A percentile compares a stretch with the other conserved stretches of the same genome.
These are phyloP conservation scores for Agrypnus murinus DNA, from an alignment of 2,888 invertebrate genomes.

Conservation along the genomic window DNA sequence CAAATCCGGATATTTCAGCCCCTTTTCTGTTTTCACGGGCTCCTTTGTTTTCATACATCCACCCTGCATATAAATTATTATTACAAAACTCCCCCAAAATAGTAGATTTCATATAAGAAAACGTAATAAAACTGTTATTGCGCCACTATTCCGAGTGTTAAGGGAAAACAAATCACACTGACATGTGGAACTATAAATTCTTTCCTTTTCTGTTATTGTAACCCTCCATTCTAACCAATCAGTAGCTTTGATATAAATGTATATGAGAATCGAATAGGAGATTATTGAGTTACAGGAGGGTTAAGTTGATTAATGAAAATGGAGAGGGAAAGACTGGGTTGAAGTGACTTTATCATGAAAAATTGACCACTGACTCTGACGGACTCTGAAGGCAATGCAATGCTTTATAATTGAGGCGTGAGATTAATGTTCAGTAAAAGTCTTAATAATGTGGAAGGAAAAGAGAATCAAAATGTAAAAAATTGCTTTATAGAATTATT, in stretches of 20 bases:
- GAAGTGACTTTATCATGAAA: conserved; percentile 60
- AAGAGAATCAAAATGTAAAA: no score
- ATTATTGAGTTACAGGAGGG: conserved; percentile 61
- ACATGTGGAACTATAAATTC: conserved; percentile 25
- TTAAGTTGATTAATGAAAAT: conserved; percentile 62
- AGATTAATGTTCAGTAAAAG: conserved; percentile 20
- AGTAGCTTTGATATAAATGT: conserved; percentile 63
- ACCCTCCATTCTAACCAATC: conserved; percentile 54
- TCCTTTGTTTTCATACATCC: no score
- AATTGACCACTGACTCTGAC: conserved; percentile 50
- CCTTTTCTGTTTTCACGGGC: no score
- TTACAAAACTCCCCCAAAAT: no score
- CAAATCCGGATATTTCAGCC: no score
- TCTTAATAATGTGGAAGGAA: not conserved
- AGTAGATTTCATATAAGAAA: no score
- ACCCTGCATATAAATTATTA: no score
- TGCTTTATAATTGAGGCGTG: conserved; percentile 19
- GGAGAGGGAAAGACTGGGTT: conserved; percentile 53
- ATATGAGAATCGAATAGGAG: conserved; percentile 63
- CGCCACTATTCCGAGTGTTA: no score
- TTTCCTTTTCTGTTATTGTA: conserved; percentile 22
- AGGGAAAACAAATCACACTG: conserved; percentile 12
- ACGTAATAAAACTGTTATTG: no score
- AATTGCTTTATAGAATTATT: no score
- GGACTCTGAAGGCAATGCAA: conserved; percentile 3